These are phyloP conservation scores for Nemotelus pantherinus DNA, from an alignment of 2,888 invertebrate species.

Conservation along the genomic window DNA sequence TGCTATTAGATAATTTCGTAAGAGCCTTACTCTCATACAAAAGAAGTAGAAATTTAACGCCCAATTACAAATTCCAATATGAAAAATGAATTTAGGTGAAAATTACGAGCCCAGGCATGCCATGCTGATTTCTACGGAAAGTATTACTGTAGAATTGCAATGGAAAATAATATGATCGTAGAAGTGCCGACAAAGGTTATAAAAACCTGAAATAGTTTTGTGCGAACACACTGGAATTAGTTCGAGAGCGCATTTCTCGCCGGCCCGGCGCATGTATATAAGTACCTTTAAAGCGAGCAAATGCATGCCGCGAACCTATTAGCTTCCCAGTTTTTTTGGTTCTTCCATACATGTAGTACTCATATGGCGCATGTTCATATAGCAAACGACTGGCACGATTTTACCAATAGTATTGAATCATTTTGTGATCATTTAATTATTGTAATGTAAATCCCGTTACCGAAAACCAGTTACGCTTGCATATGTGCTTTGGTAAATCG, in stretches of 20 bases:
- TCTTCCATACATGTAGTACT: too few relatives aligned
- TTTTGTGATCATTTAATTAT: slow-evolving; percentile 31
- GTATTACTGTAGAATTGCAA: too few relatives aligned
- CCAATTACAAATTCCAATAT: slow-evolving; percentile 9
- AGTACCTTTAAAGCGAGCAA: too few relatives aligned
- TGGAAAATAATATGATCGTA: too few relatives aligned
- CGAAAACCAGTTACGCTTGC: slow-evolving; percentile 29
- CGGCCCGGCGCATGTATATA: too few relatives aligned
- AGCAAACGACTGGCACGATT: slow-evolving; percentile 19
- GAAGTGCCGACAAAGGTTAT: too few relatives aligned
- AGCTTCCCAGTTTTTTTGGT: too few relatives aligned
- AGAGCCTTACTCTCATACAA: too few relatives aligned
- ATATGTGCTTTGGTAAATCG: not conserved
- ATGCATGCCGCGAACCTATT: too few relatives aligned
- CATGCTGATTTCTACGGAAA: not conserved
- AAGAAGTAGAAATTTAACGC: not conserved
- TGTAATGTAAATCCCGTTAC: slow-evolving; percentile 27
- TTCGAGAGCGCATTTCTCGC: too few relatives aligned
- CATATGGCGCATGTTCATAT: slow-evolving; percentile 14
- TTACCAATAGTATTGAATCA: slow-evolving; percentile 23
- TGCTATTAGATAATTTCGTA: not conserved
- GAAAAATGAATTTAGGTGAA: slow-evolving; percentile 25
- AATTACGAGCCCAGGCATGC: not conserved
- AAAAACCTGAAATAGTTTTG: too few relatives aligned
- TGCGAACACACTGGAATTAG: too few relatives aligned